Conservation (phyloP, 2,797 vertebrate genomes). For the Mionectes olivaceus region DNA sequence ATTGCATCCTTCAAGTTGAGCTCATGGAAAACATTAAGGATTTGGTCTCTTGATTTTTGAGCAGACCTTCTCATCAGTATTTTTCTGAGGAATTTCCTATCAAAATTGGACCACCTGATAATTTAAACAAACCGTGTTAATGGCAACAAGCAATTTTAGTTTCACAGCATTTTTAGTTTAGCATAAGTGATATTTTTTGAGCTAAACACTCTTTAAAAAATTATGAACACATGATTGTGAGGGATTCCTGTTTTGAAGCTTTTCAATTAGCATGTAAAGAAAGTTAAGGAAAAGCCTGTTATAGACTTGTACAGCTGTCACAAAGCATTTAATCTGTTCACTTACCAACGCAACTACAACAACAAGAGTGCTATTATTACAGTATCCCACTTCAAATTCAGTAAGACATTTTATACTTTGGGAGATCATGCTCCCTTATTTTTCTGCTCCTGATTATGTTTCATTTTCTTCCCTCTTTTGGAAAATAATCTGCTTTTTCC, state of each 20-base stretch:
- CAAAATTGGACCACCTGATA: constrained; percentile 91
- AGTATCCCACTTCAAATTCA: neutral
- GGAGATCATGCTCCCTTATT: neutral
- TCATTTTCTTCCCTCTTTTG: neutral
- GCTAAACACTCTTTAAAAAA: neutral
- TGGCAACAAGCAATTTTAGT: constrained; percentile 2
- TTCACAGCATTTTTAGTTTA: neutral
- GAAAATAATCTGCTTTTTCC: neutral
- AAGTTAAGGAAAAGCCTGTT: neutral
- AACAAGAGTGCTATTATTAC: neutral
- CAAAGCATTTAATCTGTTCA: neutral
- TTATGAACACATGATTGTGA: neutral
- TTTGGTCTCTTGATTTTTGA: constrained; percentile 87
- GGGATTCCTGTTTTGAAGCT: neutral
- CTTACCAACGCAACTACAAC: neutral
- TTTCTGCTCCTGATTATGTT: neutral
- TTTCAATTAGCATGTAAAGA: neutral
- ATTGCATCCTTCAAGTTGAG: constrained; percentile 96
- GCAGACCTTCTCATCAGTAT: constrained; percentile 90
- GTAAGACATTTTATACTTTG: neutral
- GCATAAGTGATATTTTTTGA: neutral
- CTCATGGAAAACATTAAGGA: constrained; percentile 93
- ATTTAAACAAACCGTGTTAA: constrained; percentile 39
- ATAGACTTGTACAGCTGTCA: neutral
- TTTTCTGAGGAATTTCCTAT: constrained; percentile 87